Conservation (phyloP, 2,113 vertebrate genomes). For the Bos javanicus region DNA sequence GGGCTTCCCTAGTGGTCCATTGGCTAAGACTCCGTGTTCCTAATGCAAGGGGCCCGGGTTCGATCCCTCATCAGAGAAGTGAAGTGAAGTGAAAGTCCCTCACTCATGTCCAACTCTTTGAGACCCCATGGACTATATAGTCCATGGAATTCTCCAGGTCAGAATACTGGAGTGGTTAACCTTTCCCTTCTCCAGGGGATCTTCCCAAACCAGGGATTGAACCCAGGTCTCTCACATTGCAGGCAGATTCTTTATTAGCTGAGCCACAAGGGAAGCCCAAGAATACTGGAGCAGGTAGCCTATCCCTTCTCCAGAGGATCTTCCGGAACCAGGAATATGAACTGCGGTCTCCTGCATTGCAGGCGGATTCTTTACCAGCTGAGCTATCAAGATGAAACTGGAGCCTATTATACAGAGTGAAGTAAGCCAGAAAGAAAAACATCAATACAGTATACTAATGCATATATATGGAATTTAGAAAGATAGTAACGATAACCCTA, state of each 20-base stretch:
- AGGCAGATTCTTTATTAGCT: not conserved
- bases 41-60: not conserved
- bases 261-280: not conserved
- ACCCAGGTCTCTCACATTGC: not conserved
- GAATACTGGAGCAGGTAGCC: not conserved
- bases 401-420: not conserved
- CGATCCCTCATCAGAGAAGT: not conserved
- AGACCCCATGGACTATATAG: not conserved
- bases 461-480: not conserved
- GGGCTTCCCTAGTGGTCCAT: not conserved
- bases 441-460: not conserved
- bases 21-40: not conserved
- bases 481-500: not conserved
- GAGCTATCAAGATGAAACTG: not conserved
- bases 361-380: not conserved
- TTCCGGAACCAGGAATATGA: not conserved
- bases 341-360: not conserved
- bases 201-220: not conserved
- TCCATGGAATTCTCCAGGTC: not conserved
- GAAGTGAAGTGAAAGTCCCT: not conserved
- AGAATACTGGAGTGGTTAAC: not conserved
- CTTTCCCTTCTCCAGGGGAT: not conserved
- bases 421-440: not conserved
- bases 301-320: not conserved
- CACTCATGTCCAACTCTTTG: accelerated